Base-by-base conservation (phyloP, 2,113 vertebrate genomes). In the Leuciscus idus region DNA sequence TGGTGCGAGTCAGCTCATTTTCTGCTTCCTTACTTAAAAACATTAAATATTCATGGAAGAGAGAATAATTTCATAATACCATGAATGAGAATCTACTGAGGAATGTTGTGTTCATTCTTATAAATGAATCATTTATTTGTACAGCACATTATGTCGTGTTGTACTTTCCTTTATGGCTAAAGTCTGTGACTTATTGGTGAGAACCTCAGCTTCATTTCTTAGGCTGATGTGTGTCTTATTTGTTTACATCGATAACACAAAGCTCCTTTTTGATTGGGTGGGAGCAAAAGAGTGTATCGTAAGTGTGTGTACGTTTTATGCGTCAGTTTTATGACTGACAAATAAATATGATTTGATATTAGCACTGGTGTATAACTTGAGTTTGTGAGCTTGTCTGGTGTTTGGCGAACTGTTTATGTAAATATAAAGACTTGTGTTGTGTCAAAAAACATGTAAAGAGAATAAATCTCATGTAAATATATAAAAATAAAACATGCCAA, bases 121-220 rank as follows among this genome's bases (percentile, higher is more conserved):
- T 30, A 66, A 48, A 50, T 30, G 4, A 48, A 21, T 11, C 55
- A 26, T 79, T 64, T 64, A 21, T 64, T 50, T 70, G 0, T 52
- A 82, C 43, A 46, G 55, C 12, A 19, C 11, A 64, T 33, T 30
- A 12, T 52, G 26, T 66, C 0, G 1, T 23, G 7, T 33, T 72
- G 55, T 52, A 75, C 85, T 74, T 80, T 81, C 43, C 39, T 64
- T 81, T 79, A 39, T 23, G 9, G 21, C 30, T 82, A 77, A 26
- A 50, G 80, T 66, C 59, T 75, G 72, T 87, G 85, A 76, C 70
- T 82, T 73, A 68, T 30, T 79, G 43, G 17, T 62, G 64, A n/a
- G 62, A 70, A 48, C 43, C 62, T 79, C 21, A 26, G 26, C 26
- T 84, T 59, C 17, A 10, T 68, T 30, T 7, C 36, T 48, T 6